Evolutionary conservation across 1,140 invertebrate genomes (phyloP), one percentile per base, ranked within the genome.

Genomic region (Pachypeltis micranthus): DNA sequence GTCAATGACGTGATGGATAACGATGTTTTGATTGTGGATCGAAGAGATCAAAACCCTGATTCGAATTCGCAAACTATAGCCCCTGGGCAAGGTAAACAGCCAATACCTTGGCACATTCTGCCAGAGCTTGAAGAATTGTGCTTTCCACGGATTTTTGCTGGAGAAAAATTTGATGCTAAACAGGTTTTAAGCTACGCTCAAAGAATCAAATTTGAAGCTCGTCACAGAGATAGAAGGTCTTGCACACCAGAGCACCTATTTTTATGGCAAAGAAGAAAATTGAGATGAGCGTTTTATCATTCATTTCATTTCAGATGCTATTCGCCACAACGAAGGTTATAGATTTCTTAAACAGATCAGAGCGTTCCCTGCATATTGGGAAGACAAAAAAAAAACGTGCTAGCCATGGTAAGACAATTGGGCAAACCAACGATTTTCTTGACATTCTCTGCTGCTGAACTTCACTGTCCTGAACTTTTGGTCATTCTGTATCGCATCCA

Each of bases 371-470:
- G 60, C 60, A n/a, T 62, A 54, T 54, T 62, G 39, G 39, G 39
- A 62, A 25, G 16, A 16, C 2, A 62, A 62, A 62, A 62, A 26
- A 62, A 62, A 28, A 34, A 62, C 24, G n/a, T 62, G 2, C 54
- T 62, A n/a, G 34, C 39, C 19, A 62, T 62, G 60, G 54, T 62
- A 21, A 2, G 39, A 7, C 34, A 24, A 26, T 14, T 62, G 24
- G 60, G 60, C 2, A 27, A 27, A 4, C 39, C 60, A 7, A 47
- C 27, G 3, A 54, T 62, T 19, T 62, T 62, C 27, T 25, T 62
- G 3, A 62, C 60, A 3, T 25, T 62, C 7, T 54, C 47, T 10
- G 14, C 47, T 7, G 21, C 47, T 10, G 47, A 54, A 54, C 4
- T 54, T 10, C 7, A 54, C 4, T 54, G 47, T 7, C 47, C 47